A percentile compares a stretch with the other conserved stretches of the same genome.
phyloP scores from a whole-genome alignment of 2,888 invertebrate genomes.

The Cantharis flavilabris region DNA sequence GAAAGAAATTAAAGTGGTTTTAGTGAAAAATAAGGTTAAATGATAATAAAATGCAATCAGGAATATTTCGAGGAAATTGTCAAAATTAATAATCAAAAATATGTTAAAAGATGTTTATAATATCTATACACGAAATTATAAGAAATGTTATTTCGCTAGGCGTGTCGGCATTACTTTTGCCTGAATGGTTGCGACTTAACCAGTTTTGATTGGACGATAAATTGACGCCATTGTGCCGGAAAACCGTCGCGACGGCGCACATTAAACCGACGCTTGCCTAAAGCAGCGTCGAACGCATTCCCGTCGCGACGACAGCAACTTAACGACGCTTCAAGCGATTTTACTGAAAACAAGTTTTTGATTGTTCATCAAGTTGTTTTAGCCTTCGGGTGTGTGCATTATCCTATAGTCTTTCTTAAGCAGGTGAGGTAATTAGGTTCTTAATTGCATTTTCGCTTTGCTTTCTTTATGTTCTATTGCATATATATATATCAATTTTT shows the following conservation, averaged over 20 bases:
- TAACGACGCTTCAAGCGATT: slow-evolving; percentile 43
- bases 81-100: neutral
- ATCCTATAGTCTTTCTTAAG: slow-evolving; percentile 32
- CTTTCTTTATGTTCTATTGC: slow-evolving; percentile 16
- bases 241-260: slow-evolving; percentile 52
- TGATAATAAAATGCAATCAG: neutral
- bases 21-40: neutral
- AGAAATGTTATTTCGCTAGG: slow-evolving; percentile 41
- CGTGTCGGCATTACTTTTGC: slow-evolving; percentile 48
- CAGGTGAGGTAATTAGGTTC: slow-evolving; percentile 35
- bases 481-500: neutral
- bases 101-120: neutral
- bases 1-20: neutral
- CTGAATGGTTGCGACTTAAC: slow-evolving; percentile 47
- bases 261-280: slow-evolving; percentile 63
- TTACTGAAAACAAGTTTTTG: slow-evolving; percentile 36
- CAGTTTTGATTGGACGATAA: slow-evolving; percentile 48
- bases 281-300: slow-evolving; percentile 64
- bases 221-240: slow-evolving; percentile 58
- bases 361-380: slow-evolving; percentile 43
- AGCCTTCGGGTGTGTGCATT: slow-evolving; percentile 39
- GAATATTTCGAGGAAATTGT: neutral
- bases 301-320: slow-evolving; percentile 51
- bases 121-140: slow-evolving; percentile 3
- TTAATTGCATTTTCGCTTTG: slow-evolving; percentile 25